Evolutionary conservation across 53 echinoderm and acorn worm species (phyloP).

Genomic region (Arbacia lixula): DNA sequence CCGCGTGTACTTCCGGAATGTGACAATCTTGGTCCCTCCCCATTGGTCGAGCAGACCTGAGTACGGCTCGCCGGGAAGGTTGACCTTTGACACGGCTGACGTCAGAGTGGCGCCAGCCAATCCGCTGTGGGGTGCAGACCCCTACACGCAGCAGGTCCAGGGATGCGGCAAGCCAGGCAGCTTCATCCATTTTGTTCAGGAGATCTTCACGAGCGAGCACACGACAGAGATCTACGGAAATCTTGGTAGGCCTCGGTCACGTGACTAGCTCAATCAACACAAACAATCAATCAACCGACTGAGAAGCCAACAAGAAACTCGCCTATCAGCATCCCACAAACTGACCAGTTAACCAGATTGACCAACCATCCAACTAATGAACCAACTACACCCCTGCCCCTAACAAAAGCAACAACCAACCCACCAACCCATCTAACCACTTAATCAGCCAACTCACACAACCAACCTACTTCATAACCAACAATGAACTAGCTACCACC

Average conservation of each 20-base stretch:
- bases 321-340: no score
- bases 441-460: no score
- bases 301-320: no score
- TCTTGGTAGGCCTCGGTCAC: slow-evolving; percentile 31
- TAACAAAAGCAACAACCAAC: no score
- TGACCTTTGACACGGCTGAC: slow-evolving; percentile 79
- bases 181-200: slow-evolving; percentile 67
- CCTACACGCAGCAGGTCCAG: slow-evolving; percentile 76
- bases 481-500: no score
- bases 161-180: slow-evolving; percentile 74
- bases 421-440: no score
- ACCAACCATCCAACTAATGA: no score
- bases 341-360: no score
- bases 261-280: slow-evolving; percentile 1
- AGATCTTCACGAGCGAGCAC: slow-evolving; percentile 48
- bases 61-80: slow-evolving; percentile 59
- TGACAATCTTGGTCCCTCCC: slow-evolving; percentile 72
- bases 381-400: no score
- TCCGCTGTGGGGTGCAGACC: slow-evolving; percentile 62
- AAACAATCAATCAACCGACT: no score
- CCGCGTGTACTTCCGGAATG: slow-evolving; percentile 67
- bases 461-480: no score
- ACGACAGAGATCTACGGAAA: slow-evolving; percentile 52
- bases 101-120: slow-evolving; percentile 72
- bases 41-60: slow-evolving; percentile 57